Evolutionary conservation across 1,140 invertebrate species (phyloP), one percentile per base, ranked within the genome.

Genomic region (Pseudomyrmex sp.): DNA sequence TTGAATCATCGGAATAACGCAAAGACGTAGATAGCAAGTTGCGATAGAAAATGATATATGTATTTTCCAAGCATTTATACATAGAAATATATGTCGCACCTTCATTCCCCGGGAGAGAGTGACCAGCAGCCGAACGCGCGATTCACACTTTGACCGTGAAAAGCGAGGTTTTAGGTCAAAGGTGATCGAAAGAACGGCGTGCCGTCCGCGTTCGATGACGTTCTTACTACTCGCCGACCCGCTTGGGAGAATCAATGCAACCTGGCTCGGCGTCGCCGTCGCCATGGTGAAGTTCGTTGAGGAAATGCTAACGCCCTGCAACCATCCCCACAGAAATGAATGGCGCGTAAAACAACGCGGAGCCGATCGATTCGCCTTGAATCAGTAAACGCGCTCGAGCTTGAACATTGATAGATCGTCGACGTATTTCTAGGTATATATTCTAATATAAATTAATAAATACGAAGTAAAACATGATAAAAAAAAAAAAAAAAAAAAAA

Each of bases 221-320:
- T 5, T 35, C 5, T 63, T 79, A 58, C 18, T 83, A 54, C n/a
- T 10, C 59, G 35, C 20, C 13, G 54, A 48, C 35, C 3, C 50
- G 54, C 9, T 23, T 35, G 18, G n/a, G 35, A 35, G 84, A 58
- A 89, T 89, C 88, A 74, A 89, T 89, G 88, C 65, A 83, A 85
- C 82, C 74, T 86, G 54, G 58, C 35, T 20, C 58, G 44, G 9
- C 77, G 20, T 84, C 61, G 54, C 59, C 88, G 82, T 89, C 82
- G 69, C 56, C 88, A 89, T 89, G 85, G 88, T 89, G 77, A 89
- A 86, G 61, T 62, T 23, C 48, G 26, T 18, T 18, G 62, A 66
- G 50, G 59, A 52, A 56, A 13, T 50, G 69, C 54, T 80, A 69
- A 83, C 76, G 76, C 76, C 76, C 76, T 72, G 66, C 65, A 13